Conservation (phyloP, 2,888 invertebrate genomes). For the Caenorhabditis panamensis region DNA sequence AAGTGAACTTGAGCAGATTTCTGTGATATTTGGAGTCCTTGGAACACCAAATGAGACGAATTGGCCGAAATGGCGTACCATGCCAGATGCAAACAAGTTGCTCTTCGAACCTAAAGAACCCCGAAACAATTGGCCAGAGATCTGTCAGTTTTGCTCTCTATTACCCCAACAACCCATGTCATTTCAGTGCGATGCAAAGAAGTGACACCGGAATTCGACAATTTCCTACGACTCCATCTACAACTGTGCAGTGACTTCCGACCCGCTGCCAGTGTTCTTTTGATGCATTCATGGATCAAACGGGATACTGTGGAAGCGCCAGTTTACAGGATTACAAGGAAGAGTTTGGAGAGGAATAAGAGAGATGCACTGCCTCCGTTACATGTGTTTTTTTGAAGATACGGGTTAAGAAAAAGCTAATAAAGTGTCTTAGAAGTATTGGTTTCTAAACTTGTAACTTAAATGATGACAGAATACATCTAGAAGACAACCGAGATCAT, state of each 20-base stretch:
- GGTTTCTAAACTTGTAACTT: too few species aligned
- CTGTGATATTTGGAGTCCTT: constrained; percentile 71
- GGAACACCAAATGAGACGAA: constrained; percentile 74
- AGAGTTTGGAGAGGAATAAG: constrained; percentile 22
- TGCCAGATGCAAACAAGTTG: constrained; percentile 70
- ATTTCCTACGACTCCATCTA: constrained; percentile 55
- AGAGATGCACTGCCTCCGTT: constrained; percentile 54
- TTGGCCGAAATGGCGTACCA: constrained; percentile 76
- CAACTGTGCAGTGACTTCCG: constrained; percentile 56
- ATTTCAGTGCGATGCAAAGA: constrained; percentile 46
- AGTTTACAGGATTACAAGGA: constrained; percentile 31
- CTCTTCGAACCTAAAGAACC: constrained; percentile 63
- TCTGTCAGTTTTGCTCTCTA: constrained; percentile 43
- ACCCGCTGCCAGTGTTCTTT: constrained; percentile 50
- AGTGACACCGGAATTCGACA: constrained; percentile 36
- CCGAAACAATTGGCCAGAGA: constrained; percentile 57
- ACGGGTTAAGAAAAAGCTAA: too few species aligned
- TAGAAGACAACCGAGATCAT: too few species aligned
- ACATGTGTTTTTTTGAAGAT: constrained; percentile 51
- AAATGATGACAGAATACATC: too few species aligned
- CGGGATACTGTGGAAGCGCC: constrained; percentile 12
- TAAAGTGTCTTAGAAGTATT: too few species aligned
- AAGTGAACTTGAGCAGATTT: constrained; percentile 78
- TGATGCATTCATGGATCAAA: constrained; percentile 53
- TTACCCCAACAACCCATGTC: not conserved